phyloP scores from a whole-genome alignment of 2,797 vertebrate species.

The Chaetophractus vellerosus region DNA sequence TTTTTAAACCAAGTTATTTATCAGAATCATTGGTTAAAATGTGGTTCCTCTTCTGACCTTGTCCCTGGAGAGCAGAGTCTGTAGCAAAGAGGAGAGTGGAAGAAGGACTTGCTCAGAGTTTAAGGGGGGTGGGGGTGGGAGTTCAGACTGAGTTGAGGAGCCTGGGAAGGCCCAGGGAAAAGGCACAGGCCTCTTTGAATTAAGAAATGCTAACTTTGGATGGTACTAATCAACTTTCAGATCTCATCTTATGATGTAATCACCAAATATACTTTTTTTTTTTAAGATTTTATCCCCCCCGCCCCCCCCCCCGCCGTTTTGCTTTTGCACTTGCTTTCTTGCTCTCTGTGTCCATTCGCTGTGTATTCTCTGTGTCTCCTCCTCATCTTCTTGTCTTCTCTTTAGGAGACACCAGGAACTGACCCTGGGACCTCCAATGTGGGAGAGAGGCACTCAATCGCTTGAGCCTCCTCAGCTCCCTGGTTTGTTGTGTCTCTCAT shows the following conservation, averaged over 20 bases:
- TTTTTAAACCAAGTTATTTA: background rate
- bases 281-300: background rate
- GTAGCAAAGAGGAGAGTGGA: background rate
- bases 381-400: too few relatives aligned
- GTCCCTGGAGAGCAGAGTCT: background rate
- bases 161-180: background rate
- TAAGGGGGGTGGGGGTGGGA: background rate
- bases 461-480: too few relatives aligned
- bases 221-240: background rate
- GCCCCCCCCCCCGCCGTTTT: too few relatives aligned
- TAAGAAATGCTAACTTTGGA: conserved; percentile 4
- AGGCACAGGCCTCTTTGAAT: background rate
- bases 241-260: background rate
- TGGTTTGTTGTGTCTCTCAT: too few relatives aligned
- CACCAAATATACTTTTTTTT: background rate
- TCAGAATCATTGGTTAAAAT: background rate
- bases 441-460: too few relatives aligned
- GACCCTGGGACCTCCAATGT: too few relatives aligned
- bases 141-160: background rate
- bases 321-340: too few relatives aligned
- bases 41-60: background rate
- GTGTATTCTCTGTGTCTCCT: too few relatives aligned
- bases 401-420: too few relatives aligned
- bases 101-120: background rate
- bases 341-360: too few relatives aligned